Evolutionary conservation across 64 coral and sea anemone genomes (phyloP).

Genomic region (Pocillopora damicornis): DNA sequence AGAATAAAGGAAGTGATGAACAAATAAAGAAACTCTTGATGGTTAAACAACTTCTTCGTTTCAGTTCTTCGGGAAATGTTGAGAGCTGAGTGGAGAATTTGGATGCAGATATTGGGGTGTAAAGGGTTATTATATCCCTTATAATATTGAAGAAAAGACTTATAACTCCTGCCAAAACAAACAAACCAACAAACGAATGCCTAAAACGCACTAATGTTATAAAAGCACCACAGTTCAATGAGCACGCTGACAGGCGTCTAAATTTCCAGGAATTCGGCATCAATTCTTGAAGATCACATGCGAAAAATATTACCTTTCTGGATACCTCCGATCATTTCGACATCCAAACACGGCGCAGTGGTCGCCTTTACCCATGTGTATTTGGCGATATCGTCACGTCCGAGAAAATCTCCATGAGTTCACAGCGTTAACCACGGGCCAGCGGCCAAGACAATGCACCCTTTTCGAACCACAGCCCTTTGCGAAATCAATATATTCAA

Average conservation of each 20-base stretch:
- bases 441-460: not conserved
- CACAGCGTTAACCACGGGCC: not conserved
- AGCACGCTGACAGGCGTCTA: not conserved
- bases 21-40: too few species aligned
- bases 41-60: too few species aligned
- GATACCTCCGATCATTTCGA: not conserved
- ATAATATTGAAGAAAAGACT: not conserved
- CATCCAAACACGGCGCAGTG: not conserved
- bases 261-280: not conserved
- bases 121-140: not conserved
- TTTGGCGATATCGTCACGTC: too few species aligned
- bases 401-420: too few species aligned
- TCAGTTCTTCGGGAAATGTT: too few species aligned
- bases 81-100: too few species aligned
- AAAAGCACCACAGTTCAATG: not conserved
- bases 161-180: not conserved
- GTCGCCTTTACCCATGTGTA: too few species aligned
- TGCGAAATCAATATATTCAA: not conserved
- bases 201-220: not conserved
- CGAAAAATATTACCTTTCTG: not conserved
- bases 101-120: too few species aligned
- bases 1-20: too few species aligned
- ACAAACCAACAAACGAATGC: not conserved
- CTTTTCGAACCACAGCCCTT: not conserved
- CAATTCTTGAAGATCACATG: not conserved